A percentile compares a stretch with the other conserved stretches of the same genome.
Conservation (phyloP, 2,888 invertebrate genomes). For the Andrena flavipes region DNA sequence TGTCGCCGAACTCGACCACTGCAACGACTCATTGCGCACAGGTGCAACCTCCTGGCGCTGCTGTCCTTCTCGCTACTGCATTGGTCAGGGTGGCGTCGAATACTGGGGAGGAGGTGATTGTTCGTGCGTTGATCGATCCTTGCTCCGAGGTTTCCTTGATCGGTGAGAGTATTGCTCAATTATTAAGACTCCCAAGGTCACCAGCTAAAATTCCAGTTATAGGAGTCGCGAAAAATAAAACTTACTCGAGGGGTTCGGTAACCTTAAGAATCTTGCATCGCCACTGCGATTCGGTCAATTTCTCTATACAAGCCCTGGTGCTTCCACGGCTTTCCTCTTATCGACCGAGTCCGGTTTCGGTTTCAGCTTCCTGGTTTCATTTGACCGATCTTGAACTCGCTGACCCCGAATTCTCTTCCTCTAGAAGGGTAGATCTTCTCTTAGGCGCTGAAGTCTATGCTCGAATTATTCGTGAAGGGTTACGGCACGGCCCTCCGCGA, state of each 20-base stretch:
- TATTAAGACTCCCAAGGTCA: background rate
- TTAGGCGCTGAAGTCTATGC: background rate
- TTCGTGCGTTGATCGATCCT: background rate
- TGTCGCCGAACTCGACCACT: no score
- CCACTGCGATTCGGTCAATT: background rate
- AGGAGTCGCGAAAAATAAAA: background rate
- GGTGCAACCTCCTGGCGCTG: no score
- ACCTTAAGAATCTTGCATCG: background rate
- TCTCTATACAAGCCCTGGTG: background rate
- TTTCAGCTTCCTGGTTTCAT: no score
- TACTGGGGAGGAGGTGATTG: background rate
- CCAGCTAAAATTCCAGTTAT: no score
- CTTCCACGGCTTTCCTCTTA: background rate
- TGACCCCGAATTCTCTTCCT: no score
- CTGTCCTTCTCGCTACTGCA: no score
- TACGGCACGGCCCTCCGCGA: background rate
- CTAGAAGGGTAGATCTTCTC: background rate
- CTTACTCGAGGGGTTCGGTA: background rate
- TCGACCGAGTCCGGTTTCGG: background rate
- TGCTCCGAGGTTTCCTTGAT: background rate
- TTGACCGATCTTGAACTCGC: background rate
- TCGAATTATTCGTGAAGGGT: background rate
- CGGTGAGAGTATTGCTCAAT: background rate
- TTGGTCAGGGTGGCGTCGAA: no score
- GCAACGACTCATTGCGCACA: no score